Conservation (phyloP, 2,113 vertebrate genomes). For the Hyaena hyaena region DNA sequence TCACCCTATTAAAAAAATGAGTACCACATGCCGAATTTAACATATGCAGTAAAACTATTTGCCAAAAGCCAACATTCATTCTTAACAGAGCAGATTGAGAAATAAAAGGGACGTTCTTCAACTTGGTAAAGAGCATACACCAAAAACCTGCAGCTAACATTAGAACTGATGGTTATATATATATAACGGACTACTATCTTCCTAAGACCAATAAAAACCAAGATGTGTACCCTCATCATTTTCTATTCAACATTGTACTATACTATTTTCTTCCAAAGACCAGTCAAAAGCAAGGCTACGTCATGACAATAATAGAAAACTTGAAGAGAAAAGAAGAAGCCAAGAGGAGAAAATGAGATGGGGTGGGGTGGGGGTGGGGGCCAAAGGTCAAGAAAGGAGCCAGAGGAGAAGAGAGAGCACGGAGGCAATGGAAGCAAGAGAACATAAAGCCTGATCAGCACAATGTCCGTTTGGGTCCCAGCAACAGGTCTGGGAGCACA, state of each 20-base stretch:
- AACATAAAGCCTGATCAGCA: not conserved
- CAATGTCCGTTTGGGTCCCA: not conserved
- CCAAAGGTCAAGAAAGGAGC: not conserved
- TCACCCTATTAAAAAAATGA: not conserved
- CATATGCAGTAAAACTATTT: not conserved
- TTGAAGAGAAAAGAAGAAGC: conserved; percentile 32
- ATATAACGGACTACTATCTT: not conserved
- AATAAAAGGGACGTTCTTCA: not conserved
- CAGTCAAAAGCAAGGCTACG: not conserved
- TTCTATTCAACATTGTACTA: not conserved
- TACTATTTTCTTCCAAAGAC: not conserved
- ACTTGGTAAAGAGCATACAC: not conserved
- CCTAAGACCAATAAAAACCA: not conserved
- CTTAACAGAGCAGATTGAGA: not conserved
- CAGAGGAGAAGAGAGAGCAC: not conserved
- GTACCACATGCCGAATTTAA: not conserved
- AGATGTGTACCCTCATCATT: not conserved
- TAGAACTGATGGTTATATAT: not conserved
- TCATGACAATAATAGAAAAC: not conserved
- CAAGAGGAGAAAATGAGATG: not conserved
- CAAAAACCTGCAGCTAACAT: not conserved
- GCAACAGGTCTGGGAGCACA: not conserved
- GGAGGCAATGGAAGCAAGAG: not conserved
- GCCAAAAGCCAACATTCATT: not conserved
- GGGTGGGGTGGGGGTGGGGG: not conserved